Conservation (phyloP, 2,113 vertebrate genomes). For the Oriolus oriolus region DNA sequence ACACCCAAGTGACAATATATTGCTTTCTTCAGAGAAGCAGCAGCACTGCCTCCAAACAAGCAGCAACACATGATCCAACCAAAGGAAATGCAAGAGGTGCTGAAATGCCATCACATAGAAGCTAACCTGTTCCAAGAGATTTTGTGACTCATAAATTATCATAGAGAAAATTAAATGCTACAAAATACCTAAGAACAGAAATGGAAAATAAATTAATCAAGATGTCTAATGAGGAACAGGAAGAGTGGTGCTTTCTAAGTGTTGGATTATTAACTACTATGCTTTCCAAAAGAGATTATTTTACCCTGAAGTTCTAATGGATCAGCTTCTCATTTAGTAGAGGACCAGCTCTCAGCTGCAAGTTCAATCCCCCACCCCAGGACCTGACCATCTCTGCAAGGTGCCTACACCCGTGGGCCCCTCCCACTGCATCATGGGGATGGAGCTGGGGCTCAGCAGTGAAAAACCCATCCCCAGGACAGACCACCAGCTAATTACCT, state of each 20-base stretch:
- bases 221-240: background rate
- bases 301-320: slow-evolving; percentile 1
- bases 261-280: background rate
- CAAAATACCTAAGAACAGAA: background rate
- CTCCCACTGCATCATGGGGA: background rate
- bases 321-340: background rate
- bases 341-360: background rate
- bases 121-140: background rate
- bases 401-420: rapidly evolving
- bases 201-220: background rate
- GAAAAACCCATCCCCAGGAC: background rate
- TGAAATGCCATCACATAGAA: background rate
- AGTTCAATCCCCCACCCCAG: background rate
- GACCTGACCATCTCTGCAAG: background rate
- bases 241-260: background rate
- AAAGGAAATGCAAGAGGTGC: background rate
- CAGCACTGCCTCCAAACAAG: background rate
- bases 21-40: background rate
- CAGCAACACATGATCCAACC: background rate
- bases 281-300: slow-evolving; percentile 14
- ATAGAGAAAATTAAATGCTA: background rate
- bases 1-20: background rate
- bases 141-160: background rate
- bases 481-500: background rate
- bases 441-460: background rate